Evolutionary conservation across 23 tunicate genomes (phyloP), one percentile per base, ranked within the genome.

Genomic region (Botrylloides violaceus): DNA sequence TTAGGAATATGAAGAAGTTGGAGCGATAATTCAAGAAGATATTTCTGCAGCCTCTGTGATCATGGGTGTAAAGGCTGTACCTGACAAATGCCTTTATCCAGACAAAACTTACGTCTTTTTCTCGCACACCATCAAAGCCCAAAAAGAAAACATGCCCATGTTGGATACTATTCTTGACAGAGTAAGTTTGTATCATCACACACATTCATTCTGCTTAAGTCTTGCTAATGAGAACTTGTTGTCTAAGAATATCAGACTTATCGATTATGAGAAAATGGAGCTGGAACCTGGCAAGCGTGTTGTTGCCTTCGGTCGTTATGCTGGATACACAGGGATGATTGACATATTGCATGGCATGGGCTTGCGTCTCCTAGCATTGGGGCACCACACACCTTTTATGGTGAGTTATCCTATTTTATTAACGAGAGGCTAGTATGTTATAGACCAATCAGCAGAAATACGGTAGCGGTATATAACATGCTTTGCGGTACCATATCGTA

Each of bases 201-300:
- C 58, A n/a, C n/a, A n/a, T n/a, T n/a, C n/a, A n/a, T n/a, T n/a
- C n/a, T n/a, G n/a, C n/a, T n/a, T n/a, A n/a, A n/a, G n/a, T n/a
- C n/a, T n/a, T n/a, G n/a, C n/a, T n/a, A n/a, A n/a, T n/a, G n/a
- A n/a, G n/a, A n/a, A n/a, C 55, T 64, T n/a, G 61, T 4, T 22
- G 32, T 61, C 53, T 38, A 31, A 94, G 88, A 94, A 86, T 38
- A 79, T 94, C 47, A 56, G 95, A 2, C 77, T 95, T 0, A 90
- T 95, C 33, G 99, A 95, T 80, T 95, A 95, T 75, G 99, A 95
- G 70, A 87, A 80, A 47, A 95, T 95, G 88, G 96, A 78, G 80
- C 55, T 75, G 48, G 66, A 38, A 25, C 85, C 76, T 31, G 99
- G 99, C 32, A 79, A 35, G 66, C 38, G 99, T 24, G 95, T 86